Conservation (phyloP, 2,113 vertebrate genomes). For the Eclectus roratus region DNA sequence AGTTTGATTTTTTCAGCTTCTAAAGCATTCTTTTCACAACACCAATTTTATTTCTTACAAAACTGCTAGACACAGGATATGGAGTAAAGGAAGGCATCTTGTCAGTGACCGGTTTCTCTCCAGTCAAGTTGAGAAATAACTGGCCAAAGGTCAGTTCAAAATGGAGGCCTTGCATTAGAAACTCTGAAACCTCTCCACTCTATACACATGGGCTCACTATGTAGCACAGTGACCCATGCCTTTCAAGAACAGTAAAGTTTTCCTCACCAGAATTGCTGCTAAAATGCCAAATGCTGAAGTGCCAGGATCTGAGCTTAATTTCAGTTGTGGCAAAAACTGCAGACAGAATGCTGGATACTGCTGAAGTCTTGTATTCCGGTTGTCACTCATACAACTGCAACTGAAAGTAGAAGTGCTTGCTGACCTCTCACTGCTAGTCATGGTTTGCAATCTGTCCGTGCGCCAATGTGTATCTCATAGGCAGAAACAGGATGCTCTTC, state of each 20-base stretch:
- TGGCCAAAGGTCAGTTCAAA: not conserved
- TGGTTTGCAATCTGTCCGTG: not conserved
- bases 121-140: not conserved
- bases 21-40: not conserved
- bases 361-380: not conserved
- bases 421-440: not conserved
- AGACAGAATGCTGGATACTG: not conserved
- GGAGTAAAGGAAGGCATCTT: not conserved
- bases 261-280: not conserved
- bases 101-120: not conserved
- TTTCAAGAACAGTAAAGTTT: not conserved
- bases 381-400: not conserved
- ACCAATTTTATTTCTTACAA: not conserved
- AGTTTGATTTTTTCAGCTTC: not conserved
- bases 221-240: not conserved
- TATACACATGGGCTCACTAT: not conserved
- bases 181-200: not conserved
- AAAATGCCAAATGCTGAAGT: not conserved
- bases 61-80: not conserved
- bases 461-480: accelerated
- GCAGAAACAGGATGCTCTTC: not conserved
- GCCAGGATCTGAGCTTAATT: not conserved
- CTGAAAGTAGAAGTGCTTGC: not conserved
- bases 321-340: not conserved
- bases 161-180: not conserved